A percentile compares a stretch with the other conserved stretches of the same genome.
phyloP scores from a whole-genome alignment of 2,113 vertebrate genomes.

The Salminus brasiliensis region DNA sequence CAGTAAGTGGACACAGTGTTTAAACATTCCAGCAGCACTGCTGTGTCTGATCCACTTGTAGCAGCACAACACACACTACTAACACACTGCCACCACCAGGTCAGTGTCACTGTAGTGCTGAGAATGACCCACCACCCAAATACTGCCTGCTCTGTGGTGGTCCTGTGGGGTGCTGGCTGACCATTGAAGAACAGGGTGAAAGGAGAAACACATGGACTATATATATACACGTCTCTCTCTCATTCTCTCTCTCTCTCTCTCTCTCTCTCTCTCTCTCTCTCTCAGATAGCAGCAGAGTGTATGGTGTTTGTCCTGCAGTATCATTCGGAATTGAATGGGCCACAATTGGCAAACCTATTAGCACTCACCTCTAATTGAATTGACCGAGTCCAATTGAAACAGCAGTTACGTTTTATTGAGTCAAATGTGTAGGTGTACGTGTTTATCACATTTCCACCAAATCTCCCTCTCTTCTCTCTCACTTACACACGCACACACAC shows the following conservation, averaged over 20 bases:
- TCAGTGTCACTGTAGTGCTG: no score
- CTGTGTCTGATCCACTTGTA: no score
- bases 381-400: constrained; percentile 61
- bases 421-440: constrained; percentile 54
- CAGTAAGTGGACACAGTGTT: no score
- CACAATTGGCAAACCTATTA: constrained; percentile 61
- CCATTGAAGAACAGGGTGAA: no score
- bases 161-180: no score
- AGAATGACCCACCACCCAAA: no score
- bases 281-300: constrained; percentile 33
- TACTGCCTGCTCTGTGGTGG: no score
- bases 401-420: constrained; percentile 60
- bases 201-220: no score
- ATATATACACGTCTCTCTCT: neutral
- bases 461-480: neutral
- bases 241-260: constrained; percentile 18
- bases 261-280: constrained; percentile 9
- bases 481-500: neutral
- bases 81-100: no score
- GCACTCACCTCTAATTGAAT: constrained; percentile 65
- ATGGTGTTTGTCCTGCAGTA: constrained; percentile 55
- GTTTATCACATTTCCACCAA: constrained; percentile 26
- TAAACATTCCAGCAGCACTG: no score
- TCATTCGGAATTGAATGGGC: constrained; percentile 52
- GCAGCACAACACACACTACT: no score